Conservation (phyloP, 2,113 vertebrate species). For the Cyanistes caeruleus region DNA sequence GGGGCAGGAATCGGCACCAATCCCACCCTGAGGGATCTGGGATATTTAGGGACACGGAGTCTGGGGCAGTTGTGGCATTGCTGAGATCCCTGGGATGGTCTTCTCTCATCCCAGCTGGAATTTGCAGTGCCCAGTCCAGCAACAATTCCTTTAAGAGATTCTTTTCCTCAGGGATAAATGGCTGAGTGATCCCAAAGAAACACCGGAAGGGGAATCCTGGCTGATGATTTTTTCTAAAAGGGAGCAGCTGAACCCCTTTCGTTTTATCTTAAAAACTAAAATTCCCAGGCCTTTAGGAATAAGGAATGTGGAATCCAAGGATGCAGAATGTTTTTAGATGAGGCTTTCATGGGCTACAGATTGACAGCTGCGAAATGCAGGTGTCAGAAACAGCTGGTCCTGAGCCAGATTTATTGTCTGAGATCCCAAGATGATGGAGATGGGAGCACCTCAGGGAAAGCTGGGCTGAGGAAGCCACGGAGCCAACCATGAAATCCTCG, state of each 20-base stretch:
- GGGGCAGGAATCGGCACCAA: not conserved
- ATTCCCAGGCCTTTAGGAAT: not conserved
- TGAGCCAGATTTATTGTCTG: not conserved
- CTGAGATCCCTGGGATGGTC: not conserved
- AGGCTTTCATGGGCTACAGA: not conserved
- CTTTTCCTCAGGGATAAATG: not conserved
- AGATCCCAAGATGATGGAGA: not conserved
- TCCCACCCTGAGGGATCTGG: not conserved
- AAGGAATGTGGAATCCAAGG: not conserved
- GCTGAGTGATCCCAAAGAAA: not conserved
- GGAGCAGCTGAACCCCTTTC: too few species aligned
- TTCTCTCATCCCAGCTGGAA: not conserved
- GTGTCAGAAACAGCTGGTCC: not conserved
- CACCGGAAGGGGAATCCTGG: not conserved
- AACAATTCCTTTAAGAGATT: not conserved
- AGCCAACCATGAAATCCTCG: not conserved
- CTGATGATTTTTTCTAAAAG: not conserved
- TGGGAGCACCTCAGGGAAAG: not conserved
- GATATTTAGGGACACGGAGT: not conserved
- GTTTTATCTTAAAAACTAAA: not conserved
- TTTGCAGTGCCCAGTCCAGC: rapidly evolving
- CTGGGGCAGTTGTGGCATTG: not conserved
- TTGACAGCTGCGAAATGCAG: not conserved
- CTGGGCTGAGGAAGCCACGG: not conserved
- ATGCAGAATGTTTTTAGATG: not conserved